phyloP scores from a whole-genome alignment of 2,113 vertebrate species.

The Mungos mungo region DNA sequence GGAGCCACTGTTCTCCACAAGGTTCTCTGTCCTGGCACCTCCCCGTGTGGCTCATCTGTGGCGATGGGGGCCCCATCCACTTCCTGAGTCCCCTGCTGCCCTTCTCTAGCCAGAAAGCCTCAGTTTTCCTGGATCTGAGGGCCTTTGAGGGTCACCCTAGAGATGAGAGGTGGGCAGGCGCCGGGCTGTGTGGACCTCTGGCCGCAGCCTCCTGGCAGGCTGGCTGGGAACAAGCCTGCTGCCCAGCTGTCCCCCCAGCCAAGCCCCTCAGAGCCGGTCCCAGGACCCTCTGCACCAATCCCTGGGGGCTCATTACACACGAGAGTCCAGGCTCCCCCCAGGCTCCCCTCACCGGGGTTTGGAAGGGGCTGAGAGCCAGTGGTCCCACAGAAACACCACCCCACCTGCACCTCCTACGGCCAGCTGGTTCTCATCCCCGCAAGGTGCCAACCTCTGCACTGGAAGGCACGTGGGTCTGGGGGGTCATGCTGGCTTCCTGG shows the following conservation, averaged over 20 bases:
- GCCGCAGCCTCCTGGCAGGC: background rate
- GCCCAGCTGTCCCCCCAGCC: rapidly evolving
- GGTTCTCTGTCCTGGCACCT: background rate
- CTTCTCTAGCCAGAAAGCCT: background rate
- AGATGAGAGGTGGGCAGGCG: background rate
- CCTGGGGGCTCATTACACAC: background rate
- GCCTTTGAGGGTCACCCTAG: background rate
- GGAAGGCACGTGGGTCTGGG: rapidly evolving
- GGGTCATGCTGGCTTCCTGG: no score
- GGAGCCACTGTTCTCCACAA: background rate
- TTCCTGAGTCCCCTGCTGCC: no score
- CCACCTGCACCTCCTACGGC: rapidly evolving
- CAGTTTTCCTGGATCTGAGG: background rate
- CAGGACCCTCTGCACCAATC: background rate
- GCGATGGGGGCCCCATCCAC: no score
- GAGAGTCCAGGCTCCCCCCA: no score
- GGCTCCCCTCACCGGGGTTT: no score
- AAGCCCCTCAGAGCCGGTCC: background rate
- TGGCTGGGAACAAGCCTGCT: background rate
- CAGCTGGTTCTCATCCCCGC: no score
- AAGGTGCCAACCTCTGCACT: background rate
- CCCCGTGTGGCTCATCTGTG: no score
- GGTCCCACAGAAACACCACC: rapidly evolving
- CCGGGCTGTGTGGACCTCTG: background rate
- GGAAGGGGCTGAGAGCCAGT: rapidly evolving